Conservation (phyloP, 1,140 invertebrate species). For the Pristionchus pacificus region DNA sequence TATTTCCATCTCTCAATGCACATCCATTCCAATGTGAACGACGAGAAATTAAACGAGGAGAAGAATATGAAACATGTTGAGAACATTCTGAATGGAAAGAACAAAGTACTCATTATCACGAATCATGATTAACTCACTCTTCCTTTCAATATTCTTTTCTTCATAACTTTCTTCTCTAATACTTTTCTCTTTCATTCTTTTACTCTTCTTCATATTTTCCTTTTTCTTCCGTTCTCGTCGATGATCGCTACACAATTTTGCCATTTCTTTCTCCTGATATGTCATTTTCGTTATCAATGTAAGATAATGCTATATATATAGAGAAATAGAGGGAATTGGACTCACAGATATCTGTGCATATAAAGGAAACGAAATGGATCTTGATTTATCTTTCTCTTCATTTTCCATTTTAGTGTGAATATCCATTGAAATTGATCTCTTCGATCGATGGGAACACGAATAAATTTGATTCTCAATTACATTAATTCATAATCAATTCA, state of each 20-base stretch:
- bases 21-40: not conserved
- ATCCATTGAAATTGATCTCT: too few relatives aligned
- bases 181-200: not conserved
- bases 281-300: too few relatives aligned
- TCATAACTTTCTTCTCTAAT: not conserved
- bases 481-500: too few relatives aligned
- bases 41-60: not conserved
- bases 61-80: not conserved
- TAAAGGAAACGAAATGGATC: not conserved
- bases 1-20: not conserved
- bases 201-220: not conserved
- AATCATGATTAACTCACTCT: not conserved
- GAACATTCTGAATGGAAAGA: not conserved
- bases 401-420: too few relatives aligned
- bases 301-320: not conserved
- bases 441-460: too few relatives aligned
- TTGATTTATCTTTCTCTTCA: too few relatives aligned
- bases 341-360: not conserved
- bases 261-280: not conserved
- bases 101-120: not conserved
- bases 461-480: too few relatives aligned
- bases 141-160: too few relatives aligned
- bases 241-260: not conserved
- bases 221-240: too few relatives aligned
- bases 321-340: not conserved